Evolutionary conservation across 1,140 invertebrate species (phyloP), one percentile per base, ranked within the genome.

Genomic region (Sinonovacula constricta): DNA sequence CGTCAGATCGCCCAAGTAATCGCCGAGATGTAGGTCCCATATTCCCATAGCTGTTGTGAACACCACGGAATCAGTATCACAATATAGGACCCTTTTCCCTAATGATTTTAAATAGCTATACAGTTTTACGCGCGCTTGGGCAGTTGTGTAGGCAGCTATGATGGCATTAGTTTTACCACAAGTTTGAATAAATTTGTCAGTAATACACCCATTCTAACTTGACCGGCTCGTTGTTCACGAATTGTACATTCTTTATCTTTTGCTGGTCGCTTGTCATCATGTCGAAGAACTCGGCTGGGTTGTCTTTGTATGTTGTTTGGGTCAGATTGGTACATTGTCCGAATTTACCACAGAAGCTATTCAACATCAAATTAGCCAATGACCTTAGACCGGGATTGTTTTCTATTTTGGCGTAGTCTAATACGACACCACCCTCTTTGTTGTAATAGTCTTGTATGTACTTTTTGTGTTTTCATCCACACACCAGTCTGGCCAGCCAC

Each of bases 61-160:
- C 86, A 14, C n/a, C n/a, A n/a, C n/a, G n/a, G n/a, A n/a, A n/a
- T n/a, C n/a, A n/a, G n/a, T n/a, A n/a, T n/a, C n/a, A n/a, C n/a
- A n/a, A n/a, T n/a, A n/a, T n/a, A n/a, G n/a, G n/a, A n/a, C n/a
- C n/a, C n/a, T n/a, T n/a, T n/a, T n/a, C n/a, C n/a, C n/a, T n/a
- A n/a, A n/a, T n/a, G n/a, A n/a, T n/a, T n/a, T 76, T 90, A 85
- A 15, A n/a, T n/a, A n/a, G n/a, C n/a, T n/a, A n/a, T n/a, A n/a
- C n/a, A n/a, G n/a, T n/a, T n/a, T n/a, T n/a, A 91, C 57, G 1
- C 90, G 60, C 0, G 90, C 90, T 54, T 91, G 87, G 12, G 88
- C 84, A 2, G 91, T 92, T 7, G 85, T 88, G 60, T 85, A 91
- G 0, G 85, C 85, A 12, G 88, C 89, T 3, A 91, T 81, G 0